phyloP scores from a whole-genome alignment of 2,113 vertebrate genomes.

The Terrapene triunguis region DNA sequence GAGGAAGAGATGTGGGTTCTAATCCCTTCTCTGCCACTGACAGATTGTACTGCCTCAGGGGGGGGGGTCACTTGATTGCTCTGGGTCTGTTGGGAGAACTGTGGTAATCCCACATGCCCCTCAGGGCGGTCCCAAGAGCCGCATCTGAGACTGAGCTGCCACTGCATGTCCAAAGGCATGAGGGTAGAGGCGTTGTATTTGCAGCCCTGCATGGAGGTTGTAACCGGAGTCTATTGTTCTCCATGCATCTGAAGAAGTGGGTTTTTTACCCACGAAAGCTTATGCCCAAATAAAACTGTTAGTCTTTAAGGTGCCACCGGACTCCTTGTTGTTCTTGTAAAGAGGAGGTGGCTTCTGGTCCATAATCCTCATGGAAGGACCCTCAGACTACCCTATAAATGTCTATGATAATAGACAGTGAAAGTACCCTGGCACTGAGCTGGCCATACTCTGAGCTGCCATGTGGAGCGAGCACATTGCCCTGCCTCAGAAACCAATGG shows the following conservation, averaged over 20 bases:
- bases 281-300: too few relatives aligned
- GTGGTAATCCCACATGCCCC: neutral
- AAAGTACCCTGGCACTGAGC: neutral
- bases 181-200: fast-evolving
- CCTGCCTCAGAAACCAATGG: neutral
- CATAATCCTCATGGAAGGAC: neutral
- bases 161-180: neutral
- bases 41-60: neutral
- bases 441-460: neutral
- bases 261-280: too few relatives aligned
- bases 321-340: neutral
- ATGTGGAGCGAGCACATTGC: neutral
- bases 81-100: neutral
- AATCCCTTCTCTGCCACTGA: neutral
- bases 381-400: neutral
- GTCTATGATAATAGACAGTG: neutral
- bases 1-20: fast-evolving
- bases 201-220: neutral
- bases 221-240: neutral
- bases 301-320: too few relatives aligned
- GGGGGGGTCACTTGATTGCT: neutral
- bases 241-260: too few relatives aligned
- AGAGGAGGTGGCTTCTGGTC: neutral
- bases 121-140: neutral
- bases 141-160: neutral